A percentile compares a stretch with the other conserved stretches of the same genome.
phyloP scores from a whole-genome alignment of 2,113 vertebrate genomes.

The Gnathonemus longibarbis region DNA sequence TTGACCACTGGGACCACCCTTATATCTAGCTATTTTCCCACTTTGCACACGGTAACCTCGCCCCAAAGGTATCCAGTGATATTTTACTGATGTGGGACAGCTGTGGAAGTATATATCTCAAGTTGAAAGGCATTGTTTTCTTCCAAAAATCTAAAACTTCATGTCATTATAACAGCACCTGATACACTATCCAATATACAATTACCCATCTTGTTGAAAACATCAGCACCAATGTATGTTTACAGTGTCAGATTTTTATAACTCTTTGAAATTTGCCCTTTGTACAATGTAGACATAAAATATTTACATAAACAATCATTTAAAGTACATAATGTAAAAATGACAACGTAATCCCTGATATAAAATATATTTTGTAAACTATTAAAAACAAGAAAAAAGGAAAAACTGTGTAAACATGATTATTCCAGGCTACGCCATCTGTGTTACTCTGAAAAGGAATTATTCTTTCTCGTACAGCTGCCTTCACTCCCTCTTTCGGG shows the following conservation, averaged over 20 bases:
- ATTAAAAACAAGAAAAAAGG: conserved; percentile 18
- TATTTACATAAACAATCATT: conserved; percentile 47
- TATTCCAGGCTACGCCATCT: conserved; percentile 6
- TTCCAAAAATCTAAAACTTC: conserved; percentile 31
- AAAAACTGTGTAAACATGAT: conserved; percentile 34
- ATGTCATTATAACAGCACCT: conserved; percentile 42
- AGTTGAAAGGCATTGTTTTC: conserved; percentile 37
- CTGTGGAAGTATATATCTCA: conserved; percentile 47
- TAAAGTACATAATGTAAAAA: conserved; percentile 47
- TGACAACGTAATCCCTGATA: conserved; percentile 43
- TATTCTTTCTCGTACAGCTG: neutral
- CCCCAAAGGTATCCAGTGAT: neutral
- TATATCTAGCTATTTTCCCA: conserved; percentile 26
- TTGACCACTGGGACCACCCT: conserved; percentile 20
- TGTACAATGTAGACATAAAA: conserved; percentile 42
- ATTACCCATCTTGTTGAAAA: conserved; percentile 47
- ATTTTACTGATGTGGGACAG: conserved; percentile 12
- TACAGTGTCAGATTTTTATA: conserved; percentile 52
- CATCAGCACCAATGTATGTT: conserved; percentile 59
- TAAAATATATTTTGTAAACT: conserved; percentile 26
- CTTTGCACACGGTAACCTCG: conserved; percentile 21
- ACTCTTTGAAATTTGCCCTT: conserved; percentile 48
- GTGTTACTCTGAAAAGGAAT: neutral
- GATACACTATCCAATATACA: conserved; percentile 34
- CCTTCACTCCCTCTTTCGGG: neutral